Conservation (phyloP, 2,888 invertebrate species). For the Apomyelois bistriatella region DNA sequence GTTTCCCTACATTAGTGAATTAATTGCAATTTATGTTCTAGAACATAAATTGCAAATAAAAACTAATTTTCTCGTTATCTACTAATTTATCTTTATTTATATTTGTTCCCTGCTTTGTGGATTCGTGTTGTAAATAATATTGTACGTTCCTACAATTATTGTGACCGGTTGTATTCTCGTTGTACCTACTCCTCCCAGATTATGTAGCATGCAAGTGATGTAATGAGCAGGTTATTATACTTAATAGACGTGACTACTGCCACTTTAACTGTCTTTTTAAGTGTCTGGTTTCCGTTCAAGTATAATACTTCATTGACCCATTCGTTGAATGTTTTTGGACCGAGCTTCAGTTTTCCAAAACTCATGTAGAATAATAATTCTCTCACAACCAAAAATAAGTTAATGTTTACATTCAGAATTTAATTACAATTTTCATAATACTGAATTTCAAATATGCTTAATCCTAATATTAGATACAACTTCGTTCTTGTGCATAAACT, state of each 20-base stretch:
- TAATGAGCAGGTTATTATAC: constrained; percentile 1
- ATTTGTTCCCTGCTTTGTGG: background rate
- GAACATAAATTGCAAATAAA: too few relatives aligned
- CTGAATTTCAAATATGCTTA: too few relatives aligned
- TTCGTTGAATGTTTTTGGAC: background rate
- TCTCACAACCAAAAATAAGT: too few relatives aligned
- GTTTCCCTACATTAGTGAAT: too few relatives aligned
- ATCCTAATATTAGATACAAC: too few relatives aligned
- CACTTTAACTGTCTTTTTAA: background rate
- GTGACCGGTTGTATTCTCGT: background rate
- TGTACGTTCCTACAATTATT: background rate
- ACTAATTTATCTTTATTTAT: too few relatives aligned
- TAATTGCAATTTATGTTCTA: too few relatives aligned
- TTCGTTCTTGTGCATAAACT: too few relatives aligned
- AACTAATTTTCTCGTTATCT: too few relatives aligned
- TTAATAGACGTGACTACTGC: background rate
- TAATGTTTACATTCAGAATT: too few relatives aligned
- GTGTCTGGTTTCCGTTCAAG: background rate
- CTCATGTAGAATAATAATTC: too few relatives aligned
- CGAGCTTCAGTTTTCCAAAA: background rate
- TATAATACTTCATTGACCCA: background rate
- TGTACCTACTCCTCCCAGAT: background rate
- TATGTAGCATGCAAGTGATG: constrained; percentile 3
- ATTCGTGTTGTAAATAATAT: background rate
- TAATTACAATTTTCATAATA: too few relatives aligned